phyloP scores from a whole-genome alignment of 2,888 invertebrate genomes.

The Oasisia sp. region DNA sequence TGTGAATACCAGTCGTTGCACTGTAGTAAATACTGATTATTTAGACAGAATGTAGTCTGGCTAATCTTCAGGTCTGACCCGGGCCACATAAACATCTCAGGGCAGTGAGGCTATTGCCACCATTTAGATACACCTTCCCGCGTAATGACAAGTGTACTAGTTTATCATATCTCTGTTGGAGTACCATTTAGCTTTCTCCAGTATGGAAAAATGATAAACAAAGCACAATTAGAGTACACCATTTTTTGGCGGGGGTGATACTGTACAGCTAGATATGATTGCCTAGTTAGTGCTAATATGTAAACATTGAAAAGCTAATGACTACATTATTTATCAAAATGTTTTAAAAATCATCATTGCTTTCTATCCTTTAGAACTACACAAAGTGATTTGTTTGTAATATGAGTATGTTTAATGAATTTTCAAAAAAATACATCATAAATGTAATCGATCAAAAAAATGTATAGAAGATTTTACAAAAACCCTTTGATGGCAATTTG shows the following conservation, averaged over 20 bases:
- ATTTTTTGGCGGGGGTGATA: background rate
- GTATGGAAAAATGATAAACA: background rate
- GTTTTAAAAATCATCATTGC: too few species aligned
- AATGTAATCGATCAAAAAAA: too few species aligned
- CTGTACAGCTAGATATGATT: background rate
- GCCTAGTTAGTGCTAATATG: too few species aligned
- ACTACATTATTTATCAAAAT: too few species aligned
- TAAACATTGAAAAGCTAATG: too few species aligned
- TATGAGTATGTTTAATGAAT: too few species aligned
- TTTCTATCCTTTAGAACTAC: too few species aligned
- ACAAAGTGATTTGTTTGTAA: too few species aligned
- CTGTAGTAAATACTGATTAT: slow-evolving; percentile 3
- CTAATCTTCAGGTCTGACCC: background rate
- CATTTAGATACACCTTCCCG: background rate
- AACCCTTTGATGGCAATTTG: too few species aligned
- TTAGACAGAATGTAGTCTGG: background rate
- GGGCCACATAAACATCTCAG: background rate
- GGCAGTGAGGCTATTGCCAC: background rate
- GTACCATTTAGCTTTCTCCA: background rate
- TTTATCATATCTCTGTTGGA: background rate
- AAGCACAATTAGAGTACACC: background rate
- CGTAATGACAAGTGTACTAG: background rate
- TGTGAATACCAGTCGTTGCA: background rate
- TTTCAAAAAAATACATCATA: too few species aligned
- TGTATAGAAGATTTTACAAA: too few species aligned